Conservation (phyloP, 2,113 vertebrate genomes). For the Heterotis niloticus region DNA sequence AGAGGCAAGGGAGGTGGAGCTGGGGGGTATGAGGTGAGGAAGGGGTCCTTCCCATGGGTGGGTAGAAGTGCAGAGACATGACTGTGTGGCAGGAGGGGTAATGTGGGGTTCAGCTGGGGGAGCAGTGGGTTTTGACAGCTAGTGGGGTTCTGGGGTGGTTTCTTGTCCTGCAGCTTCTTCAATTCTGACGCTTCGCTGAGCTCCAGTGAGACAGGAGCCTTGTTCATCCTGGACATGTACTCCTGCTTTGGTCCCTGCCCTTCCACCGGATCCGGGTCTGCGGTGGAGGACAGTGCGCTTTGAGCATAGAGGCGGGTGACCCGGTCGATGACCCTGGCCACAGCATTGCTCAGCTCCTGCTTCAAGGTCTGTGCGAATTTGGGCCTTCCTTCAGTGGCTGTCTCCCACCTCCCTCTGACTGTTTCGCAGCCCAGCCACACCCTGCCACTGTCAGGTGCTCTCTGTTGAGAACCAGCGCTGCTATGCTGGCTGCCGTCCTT, state of each 20-base stretch:
- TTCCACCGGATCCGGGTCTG: not conserved
- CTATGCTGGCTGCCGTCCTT: constrained; percentile 13
- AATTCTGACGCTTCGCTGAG: constrained; percentile 39
- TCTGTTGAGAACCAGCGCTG: constrained; percentile 41
- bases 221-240: constrained; percentile 35
- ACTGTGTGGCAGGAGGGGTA: constrained; percentile 50
- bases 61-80: constrained; percentile 41
- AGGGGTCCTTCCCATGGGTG: constrained; percentile 51
- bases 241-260: constrained; percentile 30
- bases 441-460: constrained; percentile 48
- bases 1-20: constrained; percentile 48
- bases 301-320: constrained; percentile 66
- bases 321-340: constrained; percentile 68
- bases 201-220: constrained; percentile 40
- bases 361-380: constrained; percentile 69
- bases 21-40: constrained; percentile 44
- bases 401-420: constrained; percentile 58
- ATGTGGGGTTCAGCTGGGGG: constrained; percentile 46
- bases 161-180: constrained; percentile 53
- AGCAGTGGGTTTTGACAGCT: constrained; percentile 43
- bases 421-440: constrained; percentile 62
- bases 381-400: constrained; percentile 44
- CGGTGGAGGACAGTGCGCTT: constrained; percentile 38
- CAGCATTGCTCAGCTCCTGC: constrained; percentile 62
- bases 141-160: constrained; percentile 38